Percentiles rank a stretch among this genome's conserved stretches.
Conservation (phyloP, 1,140 invertebrate species). For the Bombyx mori region ASM3026992v2 NC_085134.1:9915001-9915500, state of each 20-base stretch:
- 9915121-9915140: constrained; percentile 21
- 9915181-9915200: constrained; percentile 50
- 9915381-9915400: background rate
- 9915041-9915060: constrained; percentile 14
- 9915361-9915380: background rate
- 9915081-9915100: constrained; percentile 24
- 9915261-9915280: constrained; percentile 61
- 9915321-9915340: constrained; percentile 16
- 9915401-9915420: too few relatives aligned
- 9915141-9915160: constrained; percentile 49
- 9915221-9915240: constrained; percentile 63
- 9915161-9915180: constrained; percentile 57
- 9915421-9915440: too few relatives aligned
- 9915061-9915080: constrained; percentile 12
- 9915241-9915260: constrained; percentile 63
- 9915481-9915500: too few relatives aligned
- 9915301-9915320: constrained; percentile 57
- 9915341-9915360: background rate
- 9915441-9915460: too few relatives aligned
- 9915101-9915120: too few relatives aligned
- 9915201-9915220: constrained; percentile 69
- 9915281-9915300: constrained; percentile 52
- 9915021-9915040: constrained; percentile 48
- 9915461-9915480: too few relatives aligned
- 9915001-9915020: constrained; percentile 65